Percentiles rank a stretch among this genome's conserved stretches.
Conservation (phyloP, 2,113 vertebrate genomes). For the Proterorhinus semilunaris region DNA sequence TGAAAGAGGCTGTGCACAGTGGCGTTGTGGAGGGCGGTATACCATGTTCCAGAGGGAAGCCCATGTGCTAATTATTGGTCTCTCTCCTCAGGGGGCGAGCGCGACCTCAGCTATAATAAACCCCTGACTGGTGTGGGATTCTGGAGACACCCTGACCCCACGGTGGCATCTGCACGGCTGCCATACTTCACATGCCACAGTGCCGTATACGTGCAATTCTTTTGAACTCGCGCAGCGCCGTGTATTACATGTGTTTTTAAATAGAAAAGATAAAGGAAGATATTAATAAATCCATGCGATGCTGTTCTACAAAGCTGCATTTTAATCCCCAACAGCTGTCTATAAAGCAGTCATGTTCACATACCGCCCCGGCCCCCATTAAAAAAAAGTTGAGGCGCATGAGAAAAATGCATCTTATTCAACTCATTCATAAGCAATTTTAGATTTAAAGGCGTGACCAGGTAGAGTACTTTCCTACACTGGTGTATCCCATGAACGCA, state of each 20-base stretch:
- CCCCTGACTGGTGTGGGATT: conserved; percentile 31
- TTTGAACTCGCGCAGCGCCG: neutral
- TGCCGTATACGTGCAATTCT: conserved; percentile 11
- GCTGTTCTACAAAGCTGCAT: neutral
- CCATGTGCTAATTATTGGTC: conserved; percentile 39
- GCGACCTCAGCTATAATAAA: conserved; percentile 46
- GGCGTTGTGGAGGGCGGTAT: conserved; percentile 10
- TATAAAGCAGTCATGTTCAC: conserved; percentile 5
- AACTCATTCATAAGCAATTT: too few species aligned
- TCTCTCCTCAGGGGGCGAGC: conserved; percentile 40
- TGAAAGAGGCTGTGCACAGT: conserved; percentile 31
- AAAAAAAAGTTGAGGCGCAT: too few species aligned
- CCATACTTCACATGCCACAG: conserved; percentile 44
- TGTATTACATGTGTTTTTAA: conserved; percentile 11
- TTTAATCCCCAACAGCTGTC: neutral
- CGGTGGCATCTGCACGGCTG: conserved; percentile 36
- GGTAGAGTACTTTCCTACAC: too few species aligned
- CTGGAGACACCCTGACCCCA: conserved; percentile 39
- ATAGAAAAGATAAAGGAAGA: neutral
- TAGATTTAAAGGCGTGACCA: too few species aligned
- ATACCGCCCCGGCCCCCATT: too few species aligned
- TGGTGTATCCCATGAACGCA: too few species aligned
- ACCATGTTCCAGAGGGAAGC: conserved; percentile 24
- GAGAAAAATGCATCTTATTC: too few species aligned
- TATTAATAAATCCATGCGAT: conserved; percentile 7